Evolutionary conservation across 2,888 invertebrate species (phyloP), one percentile per base, ranked within the genome.

Genomic region (Cheilosia soror): DNA sequence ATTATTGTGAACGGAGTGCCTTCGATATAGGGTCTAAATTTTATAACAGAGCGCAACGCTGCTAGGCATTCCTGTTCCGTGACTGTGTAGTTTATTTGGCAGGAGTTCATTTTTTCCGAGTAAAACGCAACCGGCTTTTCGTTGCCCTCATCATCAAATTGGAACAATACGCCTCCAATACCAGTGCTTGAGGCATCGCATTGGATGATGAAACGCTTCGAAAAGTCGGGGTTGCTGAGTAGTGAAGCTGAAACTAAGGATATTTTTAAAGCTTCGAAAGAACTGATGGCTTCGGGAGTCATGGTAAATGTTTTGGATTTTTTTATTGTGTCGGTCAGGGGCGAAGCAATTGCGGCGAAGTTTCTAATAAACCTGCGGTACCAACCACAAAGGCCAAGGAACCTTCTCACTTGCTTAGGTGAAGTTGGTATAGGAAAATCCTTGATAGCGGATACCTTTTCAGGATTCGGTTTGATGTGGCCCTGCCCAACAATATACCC

Each of bases 321-420:
- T 44, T 15, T 44, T 44, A 44, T 13, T 5, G 42, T 42, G n/a
- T 42, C 42, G 5, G 42, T 42, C n/a, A 13, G 13, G n/a, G 42
- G 42, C 4, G 4, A 4, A 2, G 44, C 44, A 15, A 44, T 44
- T 15, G 44, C 11, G n/a, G 44, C 44, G 13, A 44, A 44, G n/a
- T 44, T n/a, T 6, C 44, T n/a, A 15, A 60, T 27, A 4, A 60
- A 60, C 25, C 60, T 60, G 27, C 60, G 15, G n/a, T 42, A 60
- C 42, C 42, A 60, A 5, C 60, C 60, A 5, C 33, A 31, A 5
- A 42, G 11, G 13, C 60, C 60, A 0, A 60, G 27, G 11, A 60
- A 60, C 4, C 60, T 9, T 2, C 60, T 7, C 0, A 60, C 27
- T 1, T 40, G 60, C 25, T 15, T 53, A 1, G 7, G 15, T 9